phyloP scores from a whole-genome alignment of 1,140 invertebrate species.

The Lasioglossum baleicum region DNA sequence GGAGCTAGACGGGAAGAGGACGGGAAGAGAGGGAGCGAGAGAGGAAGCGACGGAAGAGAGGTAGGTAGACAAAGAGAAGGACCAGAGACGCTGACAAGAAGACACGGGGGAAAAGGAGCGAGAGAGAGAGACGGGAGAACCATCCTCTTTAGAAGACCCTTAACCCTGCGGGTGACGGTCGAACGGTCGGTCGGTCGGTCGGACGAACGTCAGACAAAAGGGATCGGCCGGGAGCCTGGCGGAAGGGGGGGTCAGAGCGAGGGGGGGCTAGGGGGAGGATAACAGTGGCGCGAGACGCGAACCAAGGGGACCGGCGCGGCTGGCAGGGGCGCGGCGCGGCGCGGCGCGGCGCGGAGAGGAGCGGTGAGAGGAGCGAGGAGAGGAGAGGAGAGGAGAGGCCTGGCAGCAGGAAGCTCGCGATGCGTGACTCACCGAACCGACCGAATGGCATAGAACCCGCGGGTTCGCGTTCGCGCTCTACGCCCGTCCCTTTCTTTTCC shows the following conservation, averaged over 20 bases:
- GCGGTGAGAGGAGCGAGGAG: too few species aligned
- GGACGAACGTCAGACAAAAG: constrained; percentile 57
- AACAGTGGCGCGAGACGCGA: constrained; percentile 45
- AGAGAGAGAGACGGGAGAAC: constrained; percentile 31
- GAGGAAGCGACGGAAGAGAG: too few species aligned
- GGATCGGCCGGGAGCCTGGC: constrained; percentile 39
- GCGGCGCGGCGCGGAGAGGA: too few species aligned
- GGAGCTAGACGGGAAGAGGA: too few species aligned
- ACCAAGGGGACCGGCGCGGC: constrained; percentile 14
- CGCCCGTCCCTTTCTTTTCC: constrained; percentile 38
- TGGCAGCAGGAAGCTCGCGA: constrained; percentile 77
- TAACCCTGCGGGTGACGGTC: constrained; percentile 77
- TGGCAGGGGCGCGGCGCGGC: constrained; percentile 34
- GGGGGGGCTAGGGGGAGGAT: constrained; percentile 11
- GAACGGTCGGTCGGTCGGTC: constrained; percentile 62
- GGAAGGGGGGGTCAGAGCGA: too few species aligned
- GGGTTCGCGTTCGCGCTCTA: constrained; percentile 67
- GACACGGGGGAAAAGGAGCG: constrained; percentile 8
- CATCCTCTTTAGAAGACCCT: constrained; percentile 75
- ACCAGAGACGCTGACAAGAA: background rate
- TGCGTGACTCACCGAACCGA: constrained; percentile 76
- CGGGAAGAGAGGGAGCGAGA: too few species aligned
- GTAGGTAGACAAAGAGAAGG: constrained; percentile 10
- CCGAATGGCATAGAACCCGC: constrained; percentile 68
- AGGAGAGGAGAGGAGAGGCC: constrained; percentile 39